These are phyloP conservation scores for Oriolus oriolus DNA, from an alignment of 2,113 vertebrate species.

Conservation along the genomic window DNA sequence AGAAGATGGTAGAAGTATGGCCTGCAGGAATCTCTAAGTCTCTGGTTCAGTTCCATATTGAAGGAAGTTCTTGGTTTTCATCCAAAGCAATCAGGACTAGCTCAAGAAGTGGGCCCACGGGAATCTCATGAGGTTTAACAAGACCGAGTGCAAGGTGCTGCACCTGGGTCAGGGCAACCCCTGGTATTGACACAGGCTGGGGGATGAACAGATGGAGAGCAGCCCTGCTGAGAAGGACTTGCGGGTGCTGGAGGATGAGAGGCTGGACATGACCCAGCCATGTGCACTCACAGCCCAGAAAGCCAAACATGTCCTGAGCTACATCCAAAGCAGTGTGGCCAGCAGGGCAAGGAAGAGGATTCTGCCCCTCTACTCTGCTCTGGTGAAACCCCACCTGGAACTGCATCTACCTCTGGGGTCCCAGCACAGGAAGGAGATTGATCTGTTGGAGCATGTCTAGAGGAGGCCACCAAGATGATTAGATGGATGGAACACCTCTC, in stretches of 20 bases:
- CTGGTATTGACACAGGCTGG: background rate
- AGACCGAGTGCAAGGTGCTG: background rate
- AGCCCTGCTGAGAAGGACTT: accelerated
- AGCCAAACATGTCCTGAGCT: accelerated
- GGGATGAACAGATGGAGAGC: accelerated
- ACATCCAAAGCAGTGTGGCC: accelerated
- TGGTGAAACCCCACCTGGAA: background rate
- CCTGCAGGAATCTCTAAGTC: background rate
- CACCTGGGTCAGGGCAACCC: accelerated
- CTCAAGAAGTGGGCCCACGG: background rate
- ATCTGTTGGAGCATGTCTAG: background rate
- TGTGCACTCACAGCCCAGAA: accelerated
- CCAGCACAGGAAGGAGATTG: background rate
- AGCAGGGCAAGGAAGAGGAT: background rate
- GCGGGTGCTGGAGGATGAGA: accelerated
- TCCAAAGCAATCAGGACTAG: background rate
- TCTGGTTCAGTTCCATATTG: background rate
- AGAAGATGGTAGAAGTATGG: background rate
- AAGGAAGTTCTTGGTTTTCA: background rate
- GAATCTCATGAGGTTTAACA: background rate
- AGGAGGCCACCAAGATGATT: background rate
- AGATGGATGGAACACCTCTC: background rate
- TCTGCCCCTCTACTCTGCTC: background rate
- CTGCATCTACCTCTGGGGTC: background rate
- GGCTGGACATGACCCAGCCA: background rate